Evolutionary conservation across 2,888 invertebrate genomes (phyloP).

Genomic region (Nemotelus pantherinus): DNA sequence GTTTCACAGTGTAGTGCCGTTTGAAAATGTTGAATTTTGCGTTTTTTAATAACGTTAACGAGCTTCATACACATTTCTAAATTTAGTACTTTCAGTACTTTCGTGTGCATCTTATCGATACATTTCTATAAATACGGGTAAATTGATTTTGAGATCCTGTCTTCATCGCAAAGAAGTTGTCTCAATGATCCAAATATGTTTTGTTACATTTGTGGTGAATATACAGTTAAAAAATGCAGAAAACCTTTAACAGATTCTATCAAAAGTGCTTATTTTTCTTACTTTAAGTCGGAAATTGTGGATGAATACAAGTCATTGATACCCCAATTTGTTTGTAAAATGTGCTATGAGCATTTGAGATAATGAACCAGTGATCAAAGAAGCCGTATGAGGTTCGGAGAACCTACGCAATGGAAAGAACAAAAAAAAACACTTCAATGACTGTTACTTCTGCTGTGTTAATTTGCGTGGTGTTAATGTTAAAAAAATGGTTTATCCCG

Average conservation of each 20-base stretch:
- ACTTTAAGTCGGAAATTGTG: too few relatives aligned
- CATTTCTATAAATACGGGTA: background rate
- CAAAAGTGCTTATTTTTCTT: slow-evolving; percentile 35
- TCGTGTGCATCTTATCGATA: background rate
- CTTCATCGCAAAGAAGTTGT: slow-evolving; percentile 33
- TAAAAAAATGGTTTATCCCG: slow-evolving; percentile 41
- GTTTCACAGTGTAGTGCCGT: too few relatives aligned
- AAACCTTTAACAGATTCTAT: slow-evolving; percentile 40
- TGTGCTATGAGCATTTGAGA: slow-evolving; percentile 28
- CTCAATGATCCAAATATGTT: slow-evolving; percentile 40
- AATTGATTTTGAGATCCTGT: slow-evolving; percentile 33
- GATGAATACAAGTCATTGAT: background rate
- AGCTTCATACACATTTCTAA: too few relatives aligned
- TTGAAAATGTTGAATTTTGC: too few relatives aligned
- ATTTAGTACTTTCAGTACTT: background rate
- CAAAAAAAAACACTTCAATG: slow-evolving; percentile 28
- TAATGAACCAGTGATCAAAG: slow-evolving; percentile 37
- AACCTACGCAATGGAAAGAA: slow-evolving; percentile 43
- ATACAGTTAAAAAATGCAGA: slow-evolving; percentile 32
- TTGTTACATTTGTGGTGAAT: slow-evolving; percentile 42
- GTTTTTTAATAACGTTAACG: too few relatives aligned
- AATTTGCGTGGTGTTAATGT: slow-evolving; percentile 27
- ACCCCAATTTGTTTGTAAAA: slow-evolving; percentile 44
- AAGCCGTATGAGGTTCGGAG: slow-evolving; percentile 46
- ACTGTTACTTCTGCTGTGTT: slow-evolving; percentile 47